These are phyloP conservation scores for Lepus europaeus DNA, from an alignment of 2,113 vertebrate genomes.

Conservation along the genomic window DNA sequence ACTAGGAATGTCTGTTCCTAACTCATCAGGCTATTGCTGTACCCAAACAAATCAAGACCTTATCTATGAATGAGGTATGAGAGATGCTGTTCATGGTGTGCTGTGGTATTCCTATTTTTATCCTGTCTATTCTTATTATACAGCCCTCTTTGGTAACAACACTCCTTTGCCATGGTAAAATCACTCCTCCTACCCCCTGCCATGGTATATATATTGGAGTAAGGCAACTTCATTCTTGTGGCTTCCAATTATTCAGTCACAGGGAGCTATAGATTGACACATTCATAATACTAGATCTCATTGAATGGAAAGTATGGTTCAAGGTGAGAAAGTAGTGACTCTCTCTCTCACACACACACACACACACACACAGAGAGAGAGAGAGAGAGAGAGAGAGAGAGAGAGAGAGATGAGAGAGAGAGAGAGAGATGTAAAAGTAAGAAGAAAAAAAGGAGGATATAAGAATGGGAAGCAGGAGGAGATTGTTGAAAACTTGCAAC, in stretches of 20 bases:
- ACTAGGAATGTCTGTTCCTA: neutral
- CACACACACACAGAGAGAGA: neutral
- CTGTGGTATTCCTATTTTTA: neutral
- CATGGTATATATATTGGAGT: neutral
- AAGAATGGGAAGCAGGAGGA: neutral
- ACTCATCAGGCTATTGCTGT: neutral
- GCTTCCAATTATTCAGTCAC: neutral
- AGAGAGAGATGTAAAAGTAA: neutral
- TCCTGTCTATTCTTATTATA: neutral
- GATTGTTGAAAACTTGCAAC: neutral
- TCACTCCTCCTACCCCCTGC: too few species aligned
- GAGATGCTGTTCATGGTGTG: accelerated
- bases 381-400: neutral
- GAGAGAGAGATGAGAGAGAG: neutral
- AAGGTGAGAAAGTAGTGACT: neutral
- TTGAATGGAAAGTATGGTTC: neutral
- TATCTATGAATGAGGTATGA: neutral
- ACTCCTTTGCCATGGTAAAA: neutral
- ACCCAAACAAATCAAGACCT: neutral
- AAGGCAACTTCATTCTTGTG: neutral
- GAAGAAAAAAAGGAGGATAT: neutral
- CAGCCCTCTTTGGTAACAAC: neutral
- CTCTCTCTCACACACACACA: too few species aligned
- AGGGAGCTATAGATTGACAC: neutral
- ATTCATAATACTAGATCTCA: neutral